phyloP scores from a whole-genome alignment of 2,113 vertebrate genomes.

The Egretta garzetta region DNA sequence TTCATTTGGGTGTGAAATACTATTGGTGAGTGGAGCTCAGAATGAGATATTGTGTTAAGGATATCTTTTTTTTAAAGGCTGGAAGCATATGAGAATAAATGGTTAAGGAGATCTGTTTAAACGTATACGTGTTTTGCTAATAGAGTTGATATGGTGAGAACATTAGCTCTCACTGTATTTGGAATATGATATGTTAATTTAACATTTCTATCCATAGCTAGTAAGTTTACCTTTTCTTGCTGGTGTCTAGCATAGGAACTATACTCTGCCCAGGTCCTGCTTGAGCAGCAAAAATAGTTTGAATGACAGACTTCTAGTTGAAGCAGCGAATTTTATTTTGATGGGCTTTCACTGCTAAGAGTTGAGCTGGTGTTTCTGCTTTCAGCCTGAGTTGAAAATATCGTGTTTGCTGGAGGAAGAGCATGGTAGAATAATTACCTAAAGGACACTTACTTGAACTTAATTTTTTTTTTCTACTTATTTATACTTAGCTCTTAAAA shows the following conservation, averaged over 20 bases:
- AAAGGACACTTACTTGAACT: background rate
- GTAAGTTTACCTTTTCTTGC: background rate
- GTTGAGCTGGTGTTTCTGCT: background rate
- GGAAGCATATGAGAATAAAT: background rate
- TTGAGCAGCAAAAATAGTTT: background rate
- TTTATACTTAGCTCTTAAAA: background rate
- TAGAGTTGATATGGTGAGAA: background rate
- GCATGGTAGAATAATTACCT: background rate
- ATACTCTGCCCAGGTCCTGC: background rate
- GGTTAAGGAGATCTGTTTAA: background rate
- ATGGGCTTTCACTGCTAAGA: background rate
- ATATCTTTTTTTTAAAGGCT: background rate
- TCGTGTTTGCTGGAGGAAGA: background rate
- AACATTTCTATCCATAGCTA: background rate
- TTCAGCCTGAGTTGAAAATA: background rate
- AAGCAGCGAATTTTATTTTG: background rate
- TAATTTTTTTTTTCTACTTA: background rate
- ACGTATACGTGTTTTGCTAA: background rate
- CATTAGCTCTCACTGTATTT: background rate
- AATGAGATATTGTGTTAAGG: background rate
- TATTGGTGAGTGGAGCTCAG: background rate
- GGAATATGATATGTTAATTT: background rate
- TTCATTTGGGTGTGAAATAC: background rate
- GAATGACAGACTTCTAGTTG: background rate
- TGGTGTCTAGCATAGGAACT: background rate